Evolutionary conservation across 2,113 vertebrate genomes (phyloP), one percentile per base, ranked within the genome.

Genomic region (Gasterosteus aculeatus): DNA sequence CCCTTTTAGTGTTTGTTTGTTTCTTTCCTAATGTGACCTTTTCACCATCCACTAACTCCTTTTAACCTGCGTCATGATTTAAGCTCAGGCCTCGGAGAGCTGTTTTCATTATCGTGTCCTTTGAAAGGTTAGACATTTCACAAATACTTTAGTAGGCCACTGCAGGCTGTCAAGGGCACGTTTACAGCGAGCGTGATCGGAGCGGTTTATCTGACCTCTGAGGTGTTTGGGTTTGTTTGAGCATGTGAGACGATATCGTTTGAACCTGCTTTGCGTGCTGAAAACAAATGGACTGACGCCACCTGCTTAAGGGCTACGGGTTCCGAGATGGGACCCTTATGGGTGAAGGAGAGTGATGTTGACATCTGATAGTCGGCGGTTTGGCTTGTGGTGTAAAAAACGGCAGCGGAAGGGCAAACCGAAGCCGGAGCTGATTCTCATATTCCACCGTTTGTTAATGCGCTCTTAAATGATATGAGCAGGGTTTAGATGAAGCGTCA

Each of bases 11-110:
- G 19, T 26, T 67, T 69, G 38, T 42, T 9, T 77, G 44, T 38
- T 80, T 56, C 69, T 54, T 44, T 68, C 42, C 75, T 56, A 57
- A 63, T 67, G 64, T 85, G 80, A 89, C 83, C 83, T 84, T 80
- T 85, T 75, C 39, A 62, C 56, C 71, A 63, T 75, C 70, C 67
- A 33, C 67, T 69, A 63, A 72, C 65, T 69, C 47, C 75, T 88
- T 83, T 75, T 76, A 75, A 62, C 49, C 72, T 47, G 64, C 62
- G 49, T 84, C 59, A 66, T 51, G n/a, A 70, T 81, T 81, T 76
- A 53, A 72, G 72, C 67, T 57, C 72, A 53, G 74, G 67, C 58
- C 58, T 42, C 19, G 38, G 31, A 49, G 62, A 72, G 72, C 64
- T 63, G 46, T 33, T 77, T 80, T 59, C 62, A 56, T 75, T 29